Evolutionary conservation across 2,888 invertebrate species (phyloP), one percentile per base, ranked within the genome.

Genomic region (Smittia sp.): DNA sequence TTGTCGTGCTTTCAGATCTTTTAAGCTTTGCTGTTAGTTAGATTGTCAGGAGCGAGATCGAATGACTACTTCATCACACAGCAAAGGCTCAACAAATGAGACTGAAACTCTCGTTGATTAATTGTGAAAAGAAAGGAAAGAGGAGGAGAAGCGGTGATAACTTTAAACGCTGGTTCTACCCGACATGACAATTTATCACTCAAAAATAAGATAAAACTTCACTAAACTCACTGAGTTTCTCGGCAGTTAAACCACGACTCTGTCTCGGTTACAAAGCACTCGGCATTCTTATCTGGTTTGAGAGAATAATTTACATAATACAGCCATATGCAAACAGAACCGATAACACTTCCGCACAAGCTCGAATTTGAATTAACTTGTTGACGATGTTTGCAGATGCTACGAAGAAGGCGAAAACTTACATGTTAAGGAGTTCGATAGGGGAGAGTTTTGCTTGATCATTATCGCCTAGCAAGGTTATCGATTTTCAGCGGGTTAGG

Each of bases 301-400:
- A 46, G 22, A 46, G 11, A 11, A 46, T 46, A 58, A 68, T 68
- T 68, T 68, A 38, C 68, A 68, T 68, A 68, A 68, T 46, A 68
- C 0, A 39, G 38, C 24, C 68, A 68, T 68, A 41, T 41, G 41
- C 20, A 46, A 68, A 41, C 15, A 41, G 39, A 41, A 46, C 22
- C 24, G 68, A 58, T 68, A 68, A 41, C 68, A 68, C 41, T 68
- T 68, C 27, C 46, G 32, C 15, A 65, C 32, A n/a, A 24, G 41
- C 22, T 24, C 20, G 68, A 68, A 68, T 68, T 41, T 68, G 22
- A 68, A 68, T 68, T 68, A 68, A 68, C 68, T 68, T 68, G 68
- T 68, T 68, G 68, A 68, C 68, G 68, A 68, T 24, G 25, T 38
- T 66, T 38, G 46, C 46, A 46, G 46, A 46, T 46, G 46, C 15